These are phyloP conservation scores for Camponotus vicinus DNA, from an alignment of 1,140 invertebrate species.

Conservation along the genomic window DNA sequence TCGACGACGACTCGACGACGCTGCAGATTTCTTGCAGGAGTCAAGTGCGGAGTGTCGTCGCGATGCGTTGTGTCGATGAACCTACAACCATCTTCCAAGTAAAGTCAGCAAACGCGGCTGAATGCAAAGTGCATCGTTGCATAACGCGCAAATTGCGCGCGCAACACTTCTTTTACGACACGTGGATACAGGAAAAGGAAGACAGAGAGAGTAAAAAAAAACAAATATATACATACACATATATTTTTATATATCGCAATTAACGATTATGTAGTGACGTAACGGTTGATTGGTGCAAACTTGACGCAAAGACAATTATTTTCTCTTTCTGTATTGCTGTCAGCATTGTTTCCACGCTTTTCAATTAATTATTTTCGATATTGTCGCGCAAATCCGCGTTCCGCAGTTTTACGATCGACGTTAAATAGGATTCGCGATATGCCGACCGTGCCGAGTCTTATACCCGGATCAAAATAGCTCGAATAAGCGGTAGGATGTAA, in stretches of 20 bases:
- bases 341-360: conserved; percentile 42
- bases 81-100: conserved; percentile 63
- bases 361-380: conserved; percentile 50
- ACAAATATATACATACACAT: neutral
- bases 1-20: conserved; percentile 52
- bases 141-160: conserved; percentile 67
- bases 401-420: conserved; percentile 47
- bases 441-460: conserved; percentile 15
- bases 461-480: conserved; percentile 57
- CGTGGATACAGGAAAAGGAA: no score
- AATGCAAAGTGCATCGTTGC: conserved; percentile 76
- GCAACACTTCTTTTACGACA: conserved; percentile 28
- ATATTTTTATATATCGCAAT: neutral
- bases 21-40: conserved; percentile 71
- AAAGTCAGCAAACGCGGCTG: conserved; percentile 62
- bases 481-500: conserved; percentile 53
- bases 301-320: neutral
- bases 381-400: conserved; percentile 14
- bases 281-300: conserved; percentile 14
- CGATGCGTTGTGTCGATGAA: conserved; percentile 72
- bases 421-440: conserved; percentile 60
- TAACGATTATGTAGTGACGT: neutral
- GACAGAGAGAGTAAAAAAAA: no score
- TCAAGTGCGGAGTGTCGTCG: conserved; percentile 66
- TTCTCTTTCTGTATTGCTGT: neutral